Evolutionary conservation across 1,140 invertebrate genomes (phyloP), one percentile per base, ranked within the genome.

Genomic region (Bombus affinis): DNA sequence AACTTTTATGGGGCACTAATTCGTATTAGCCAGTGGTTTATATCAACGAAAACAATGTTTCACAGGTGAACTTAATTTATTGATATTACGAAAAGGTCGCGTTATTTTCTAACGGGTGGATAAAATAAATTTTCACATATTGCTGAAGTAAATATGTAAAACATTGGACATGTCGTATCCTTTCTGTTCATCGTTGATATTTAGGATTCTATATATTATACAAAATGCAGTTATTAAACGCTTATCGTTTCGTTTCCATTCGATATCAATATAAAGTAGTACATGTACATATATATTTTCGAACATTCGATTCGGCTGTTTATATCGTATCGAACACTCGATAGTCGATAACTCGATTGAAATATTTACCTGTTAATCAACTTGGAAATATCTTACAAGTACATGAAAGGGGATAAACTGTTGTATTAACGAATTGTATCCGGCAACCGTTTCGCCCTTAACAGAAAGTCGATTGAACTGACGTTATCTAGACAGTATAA

Each of bases 401-500:
- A 53, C n/a, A 53, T 75, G 73, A 35, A 75, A 75, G 22, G 10
- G 73, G 81, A 73, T 89, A 86, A 88, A 86, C 83, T 74, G 71
- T 86, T 37, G n/a, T 88, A 53, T 75, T 75, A 66, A 79, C 44
- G 74, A 88, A 74, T 75, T 62, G 59, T 47, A 70, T 74, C 62
- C 76, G 42, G 1, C 22, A 28, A 8, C 25, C 1, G 28, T 68
- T 80, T 70, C 65, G 28, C 25, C 28, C 68, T 81, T 42, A 81
- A 59, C 68, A 57, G 35, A 71, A 72, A 47, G 68, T 79, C 79
- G 79, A 81, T 81, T 81, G 47, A 53, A 81, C 47, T 32, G 79
- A 53, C 35, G 44, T 81, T 81, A 81, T 81, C 79, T 44, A 57
- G 79, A 39, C 44, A 59, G 65, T 71, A 47, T 81, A 79, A 81